Evolutionary conservation across 2,797 vertebrate species (phyloP).

Genomic region (Euphonia xanthogaster): DNA sequence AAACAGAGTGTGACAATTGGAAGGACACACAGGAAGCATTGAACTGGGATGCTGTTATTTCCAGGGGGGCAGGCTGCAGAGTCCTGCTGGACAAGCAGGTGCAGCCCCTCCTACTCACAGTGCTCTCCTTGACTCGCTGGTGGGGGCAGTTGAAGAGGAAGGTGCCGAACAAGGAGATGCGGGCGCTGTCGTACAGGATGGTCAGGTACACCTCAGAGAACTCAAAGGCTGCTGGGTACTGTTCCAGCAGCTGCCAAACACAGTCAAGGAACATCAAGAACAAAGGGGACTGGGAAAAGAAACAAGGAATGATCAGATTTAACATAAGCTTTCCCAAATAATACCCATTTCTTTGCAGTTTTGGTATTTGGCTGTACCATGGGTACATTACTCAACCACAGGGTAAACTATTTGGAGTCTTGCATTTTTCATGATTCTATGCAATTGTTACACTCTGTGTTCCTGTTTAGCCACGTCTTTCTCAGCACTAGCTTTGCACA

Average conservation of each 20-base stretch:
- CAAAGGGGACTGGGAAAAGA: constrained; percentile 83
- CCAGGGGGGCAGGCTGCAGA: neutral
- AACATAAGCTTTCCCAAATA: neutral
- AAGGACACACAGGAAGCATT: neutral
- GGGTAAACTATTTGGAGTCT: neutral
- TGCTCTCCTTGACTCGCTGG: constrained; percentile 88
- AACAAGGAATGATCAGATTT: neutral
- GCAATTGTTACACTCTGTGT: neutral
- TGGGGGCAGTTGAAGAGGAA: constrained; percentile 93
- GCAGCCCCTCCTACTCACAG: constrained; percentile 72
- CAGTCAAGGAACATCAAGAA: constrained; percentile 96
- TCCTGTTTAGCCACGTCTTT: neutral
- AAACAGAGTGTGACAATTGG: neutral
- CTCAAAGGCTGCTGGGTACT: constrained; percentile 92
- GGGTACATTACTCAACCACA: neutral
- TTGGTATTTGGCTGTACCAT: neutral
- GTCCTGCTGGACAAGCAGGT: neutral
- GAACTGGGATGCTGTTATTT: neutral
- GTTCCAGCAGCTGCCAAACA: constrained; percentile 94
- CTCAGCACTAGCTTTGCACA: neutral
- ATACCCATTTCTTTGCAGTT: neutral
- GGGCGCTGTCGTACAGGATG: constrained; percentile 88
- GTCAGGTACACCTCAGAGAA: constrained; percentile 93
- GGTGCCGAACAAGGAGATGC: constrained; percentile 91
- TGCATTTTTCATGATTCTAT: neutral